Conservation (phyloP, 1,140 invertebrate species). For the Orussus abietinus region DNA sequence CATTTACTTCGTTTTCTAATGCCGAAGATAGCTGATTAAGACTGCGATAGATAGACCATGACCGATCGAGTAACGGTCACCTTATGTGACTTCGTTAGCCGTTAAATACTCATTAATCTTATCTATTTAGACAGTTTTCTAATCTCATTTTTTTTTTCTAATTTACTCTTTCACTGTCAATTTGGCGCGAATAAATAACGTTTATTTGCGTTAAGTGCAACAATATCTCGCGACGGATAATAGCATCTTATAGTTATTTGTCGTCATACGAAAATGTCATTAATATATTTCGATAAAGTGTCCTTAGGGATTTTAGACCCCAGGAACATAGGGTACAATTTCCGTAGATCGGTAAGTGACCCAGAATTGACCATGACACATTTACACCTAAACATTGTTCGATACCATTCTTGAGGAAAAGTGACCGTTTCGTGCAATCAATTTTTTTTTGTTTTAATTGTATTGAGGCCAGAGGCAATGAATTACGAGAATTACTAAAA, state of each 20-base stretch:
- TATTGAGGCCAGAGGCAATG: not conserved
- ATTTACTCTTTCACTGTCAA: slow-evolving; percentile 6
- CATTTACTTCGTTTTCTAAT: too few relatives aligned
- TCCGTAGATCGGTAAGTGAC: too few relatives aligned
- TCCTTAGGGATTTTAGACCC: not conserved
- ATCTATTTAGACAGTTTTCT: slow-evolving; percentile 11
- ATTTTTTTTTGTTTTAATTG: not conserved
- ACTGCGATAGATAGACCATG: not conserved
- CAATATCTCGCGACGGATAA: not conserved
- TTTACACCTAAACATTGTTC: not conserved
- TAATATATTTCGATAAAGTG: slow-evolving; percentile 3
- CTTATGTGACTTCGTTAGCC: slow-evolving; percentile 7
- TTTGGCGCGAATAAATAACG: slow-evolving; percentile 17
- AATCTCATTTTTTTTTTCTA: slow-evolving; percentile 12
- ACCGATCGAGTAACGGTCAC: not conserved
- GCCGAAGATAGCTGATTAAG: slow-evolving; percentile 3
- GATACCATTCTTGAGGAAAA: not conserved
- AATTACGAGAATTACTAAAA: not conserved
- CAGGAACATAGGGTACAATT: too few relatives aligned
- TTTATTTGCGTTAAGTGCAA: slow-evolving; percentile 19
- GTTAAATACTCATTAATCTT: slow-evolving; percentile 5
- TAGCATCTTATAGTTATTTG: not conserved
- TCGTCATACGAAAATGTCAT: slow-evolving; percentile 1
- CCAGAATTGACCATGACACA: not conserved
- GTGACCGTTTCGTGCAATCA: not conserved